phyloP scores from a whole-genome alignment of 2,888 invertebrate species.

The Sphinx pinastri region DNA sequence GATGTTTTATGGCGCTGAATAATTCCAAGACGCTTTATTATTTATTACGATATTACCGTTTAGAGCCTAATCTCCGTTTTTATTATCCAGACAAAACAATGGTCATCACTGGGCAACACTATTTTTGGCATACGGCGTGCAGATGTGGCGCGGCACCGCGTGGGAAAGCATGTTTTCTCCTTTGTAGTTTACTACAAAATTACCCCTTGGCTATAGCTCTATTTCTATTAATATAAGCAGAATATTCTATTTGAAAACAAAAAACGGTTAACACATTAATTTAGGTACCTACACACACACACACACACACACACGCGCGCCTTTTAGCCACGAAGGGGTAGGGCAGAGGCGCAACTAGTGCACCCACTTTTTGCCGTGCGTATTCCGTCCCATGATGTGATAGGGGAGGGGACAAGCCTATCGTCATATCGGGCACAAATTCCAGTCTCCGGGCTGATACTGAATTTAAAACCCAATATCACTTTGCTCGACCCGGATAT shows the following conservation, averaged over 20 bases:
- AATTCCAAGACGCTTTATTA: conserved; percentile 81
- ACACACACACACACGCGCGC: no score
- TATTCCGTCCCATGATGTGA: no score
- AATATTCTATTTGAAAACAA: neutral
- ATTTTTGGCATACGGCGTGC: conserved; percentile 77
- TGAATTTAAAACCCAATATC: no score
- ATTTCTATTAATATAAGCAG: conserved; percentile 9
- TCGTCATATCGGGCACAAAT: no score
- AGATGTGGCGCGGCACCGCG: conserved; percentile 65
- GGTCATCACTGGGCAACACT: conserved; percentile 70
- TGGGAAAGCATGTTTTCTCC: conserved; percentile 61
- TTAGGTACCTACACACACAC: no score
- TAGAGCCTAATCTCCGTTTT: conserved; percentile 81
- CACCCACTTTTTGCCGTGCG: no score
- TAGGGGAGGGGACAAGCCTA: no score
- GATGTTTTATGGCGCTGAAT: conserved; percentile 82
- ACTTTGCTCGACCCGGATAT: no score
- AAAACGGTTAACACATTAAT: neutral
- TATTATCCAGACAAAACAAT: conserved; percentile 79
- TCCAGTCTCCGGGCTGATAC: no score
- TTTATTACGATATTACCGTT: conserved; percentile 82
- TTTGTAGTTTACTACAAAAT: conserved; percentile 7
- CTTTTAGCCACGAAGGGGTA: no score
- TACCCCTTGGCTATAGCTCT: neutral
- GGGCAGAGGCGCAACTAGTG: no score